Percentiles rank a stretch among this genome's conserved stretches.
Conservation (phyloP, 1,140 invertebrate species). For the Temnothorax nylanderi region DNA sequence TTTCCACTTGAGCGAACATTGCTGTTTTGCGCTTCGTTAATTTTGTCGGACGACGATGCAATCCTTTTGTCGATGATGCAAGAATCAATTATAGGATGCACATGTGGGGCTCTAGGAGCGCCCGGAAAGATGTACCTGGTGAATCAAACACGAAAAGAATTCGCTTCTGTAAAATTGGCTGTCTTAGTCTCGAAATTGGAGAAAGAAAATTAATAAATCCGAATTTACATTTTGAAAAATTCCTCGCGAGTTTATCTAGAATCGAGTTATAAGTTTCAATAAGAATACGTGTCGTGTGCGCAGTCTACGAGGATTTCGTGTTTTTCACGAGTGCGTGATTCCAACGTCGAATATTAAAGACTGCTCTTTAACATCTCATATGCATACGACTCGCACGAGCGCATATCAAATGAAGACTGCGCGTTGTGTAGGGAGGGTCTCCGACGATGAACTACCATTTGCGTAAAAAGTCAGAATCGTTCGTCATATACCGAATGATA, state of each 20-base stretch:
- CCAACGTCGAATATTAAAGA: constrained; percentile 36
- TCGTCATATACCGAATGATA: not conserved
- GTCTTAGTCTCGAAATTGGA: not conserved
- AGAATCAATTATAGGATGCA: constrained; percentile 27
- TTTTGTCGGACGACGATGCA: not conserved
- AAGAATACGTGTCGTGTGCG: constrained; percentile 11
- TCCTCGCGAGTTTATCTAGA: not conserved
- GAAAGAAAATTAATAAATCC: not conserved
- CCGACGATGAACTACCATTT: not conserved
- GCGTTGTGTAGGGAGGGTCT: not conserved
- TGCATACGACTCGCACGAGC: constrained; percentile 19
- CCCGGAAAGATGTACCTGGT: not conserved
- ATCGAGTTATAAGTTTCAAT: not conserved
- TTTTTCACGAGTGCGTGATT: constrained; percentile 11
- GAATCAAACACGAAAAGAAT: not conserved
- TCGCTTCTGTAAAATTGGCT: not conserved
- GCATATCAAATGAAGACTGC: constrained; percentile 15
- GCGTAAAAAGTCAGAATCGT: constrained; percentile 2
- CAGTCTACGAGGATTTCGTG: not conserved
- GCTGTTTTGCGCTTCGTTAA: constrained; percentile 16
- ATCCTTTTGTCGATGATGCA: constrained; percentile 9
- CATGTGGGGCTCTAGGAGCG: not conserved
- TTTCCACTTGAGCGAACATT: not conserved
- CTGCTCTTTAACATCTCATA: constrained; percentile 55
- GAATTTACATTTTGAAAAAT: constrained; percentile 7